Conservation (phyloP, 2,113 vertebrate species). For the Caranx melampygus region DNA sequence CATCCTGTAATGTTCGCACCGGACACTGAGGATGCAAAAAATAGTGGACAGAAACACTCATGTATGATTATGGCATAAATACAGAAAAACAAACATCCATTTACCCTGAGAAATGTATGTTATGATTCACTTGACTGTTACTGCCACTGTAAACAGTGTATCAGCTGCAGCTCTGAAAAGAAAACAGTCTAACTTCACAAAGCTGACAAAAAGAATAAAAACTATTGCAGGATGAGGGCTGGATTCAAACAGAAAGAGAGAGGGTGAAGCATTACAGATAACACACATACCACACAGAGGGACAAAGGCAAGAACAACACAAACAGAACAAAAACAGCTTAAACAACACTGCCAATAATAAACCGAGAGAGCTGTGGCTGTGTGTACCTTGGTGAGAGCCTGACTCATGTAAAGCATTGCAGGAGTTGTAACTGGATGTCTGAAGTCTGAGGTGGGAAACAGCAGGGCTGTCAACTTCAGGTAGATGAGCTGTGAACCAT, state of each 20-base stretch:
- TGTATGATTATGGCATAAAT: neutral
- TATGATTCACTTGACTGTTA: neutral
- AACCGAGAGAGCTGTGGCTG: neutral
- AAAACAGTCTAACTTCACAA: neutral
- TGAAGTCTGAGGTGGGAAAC: constrained; percentile 95
- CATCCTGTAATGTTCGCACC: constrained; percentile 85
- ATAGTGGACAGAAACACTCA: constrained; percentile 9
- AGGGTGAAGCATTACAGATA: neutral
- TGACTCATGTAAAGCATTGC: constrained; percentile 91
- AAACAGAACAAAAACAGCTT: neutral
- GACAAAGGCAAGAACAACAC: neutral
- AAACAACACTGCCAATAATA: neutral
- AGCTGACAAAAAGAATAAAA: neutral
- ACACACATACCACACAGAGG: constrained; percentile 3
- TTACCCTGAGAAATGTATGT: neutral
- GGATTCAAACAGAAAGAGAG: constrained; percentile 17
- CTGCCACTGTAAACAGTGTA: neutral
- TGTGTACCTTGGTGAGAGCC: constrained; percentile 90
- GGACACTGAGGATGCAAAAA: constrained; percentile 84
- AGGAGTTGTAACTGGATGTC: constrained; percentile 94
- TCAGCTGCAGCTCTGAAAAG: neutral
- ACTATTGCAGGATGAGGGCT: neutral
- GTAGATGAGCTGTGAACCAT: constrained; percentile 86
- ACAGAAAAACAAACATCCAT: neutral
- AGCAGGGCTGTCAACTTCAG: constrained; percentile 90